Evolutionary conservation across 1,140 invertebrate genomes (phyloP), one percentile per base, ranked within the genome.

Genomic region (Ooceraea biroi): DNA sequence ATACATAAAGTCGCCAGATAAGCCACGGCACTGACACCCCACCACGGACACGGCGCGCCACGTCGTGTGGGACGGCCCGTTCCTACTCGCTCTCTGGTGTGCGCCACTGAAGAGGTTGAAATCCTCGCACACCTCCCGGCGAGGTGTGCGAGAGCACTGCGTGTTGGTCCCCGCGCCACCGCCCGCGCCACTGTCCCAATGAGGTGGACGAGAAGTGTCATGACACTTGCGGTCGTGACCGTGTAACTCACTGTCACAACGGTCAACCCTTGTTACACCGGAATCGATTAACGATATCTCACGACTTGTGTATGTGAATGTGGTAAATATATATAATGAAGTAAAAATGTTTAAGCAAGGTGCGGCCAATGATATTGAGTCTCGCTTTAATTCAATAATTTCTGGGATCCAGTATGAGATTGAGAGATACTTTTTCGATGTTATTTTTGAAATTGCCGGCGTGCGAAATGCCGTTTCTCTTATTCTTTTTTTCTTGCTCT

Each of bases 1-100:
- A 92, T 92, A 93, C 91, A 90, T 92, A 91, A 92, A 91, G 90
- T 90, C 90, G 88, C 86, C 85, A 92, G 91, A 93, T 93, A 93
- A 91, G 89, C 91, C 89, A 82, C 46, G 83, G 82, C 36, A 36
- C 87, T 86, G 82, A 88, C 84, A 82, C 83, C 88, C 88, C 85
- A 88, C 88, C 88, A 88, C 85, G 69, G 82, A 82, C 61, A 7
- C 7, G 2, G 36, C n/a, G 83, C 84, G 83, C 87, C 63, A 85
- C 87, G 89, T 80, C 50, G 36, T 77, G 85, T 60, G 82, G 82
- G 85, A 84, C 86, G 85, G 60, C 36, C 68, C 66, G 73, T 82
- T 77, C 57, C 82, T 50, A 65, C 63, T 72, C 60, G 50, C 61
- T 86, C 85, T 27, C 46, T 77, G 46, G 22, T 85, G 61, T 82